Evolutionary conservation across 1,140 invertebrate species (phyloP).

Genomic region (Bombus sibiricus): DNA sequence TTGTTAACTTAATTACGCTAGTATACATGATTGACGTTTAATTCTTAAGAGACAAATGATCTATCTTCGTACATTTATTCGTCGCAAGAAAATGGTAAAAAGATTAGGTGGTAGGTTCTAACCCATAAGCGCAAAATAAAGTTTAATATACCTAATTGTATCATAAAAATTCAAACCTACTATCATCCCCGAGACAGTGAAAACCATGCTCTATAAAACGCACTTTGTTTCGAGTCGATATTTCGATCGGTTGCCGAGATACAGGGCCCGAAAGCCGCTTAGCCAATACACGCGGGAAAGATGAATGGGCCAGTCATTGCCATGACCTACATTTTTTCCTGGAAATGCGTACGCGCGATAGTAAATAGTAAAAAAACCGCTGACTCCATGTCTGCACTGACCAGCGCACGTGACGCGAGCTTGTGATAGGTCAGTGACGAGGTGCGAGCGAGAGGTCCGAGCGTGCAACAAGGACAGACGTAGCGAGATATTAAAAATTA

Average conservation of each 20-base stretch:
- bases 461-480: not conserved
- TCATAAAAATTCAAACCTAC: not conserved
- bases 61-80: too few relatives aligned
- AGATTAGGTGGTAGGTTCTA: too few relatives aligned
- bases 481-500: conserved; percentile 26
- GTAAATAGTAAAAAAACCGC: conserved; percentile 21
- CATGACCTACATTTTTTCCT: conserved; percentile 25
- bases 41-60: too few relatives aligned
- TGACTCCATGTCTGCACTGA: conserved; percentile 7
- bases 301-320: conserved; percentile 11
- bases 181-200: fast-evolving
- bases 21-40: too few relatives aligned
- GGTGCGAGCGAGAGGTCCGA: conserved; percentile 13
- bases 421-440: conserved; percentile 21
- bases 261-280: not conserved
- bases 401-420: not conserved
- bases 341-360: conserved; percentile 28
- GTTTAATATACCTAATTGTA: not conserved
- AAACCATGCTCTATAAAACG: too few relatives aligned
- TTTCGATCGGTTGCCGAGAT: not conserved
- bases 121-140: not conserved
- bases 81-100: too few relatives aligned
- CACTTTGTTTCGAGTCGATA: not conserved
- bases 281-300: not conserved
- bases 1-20: too few relatives aligned